Conservation (phyloP, 2,113 vertebrate genomes). For the Elaphurus davidianus region DNA sequence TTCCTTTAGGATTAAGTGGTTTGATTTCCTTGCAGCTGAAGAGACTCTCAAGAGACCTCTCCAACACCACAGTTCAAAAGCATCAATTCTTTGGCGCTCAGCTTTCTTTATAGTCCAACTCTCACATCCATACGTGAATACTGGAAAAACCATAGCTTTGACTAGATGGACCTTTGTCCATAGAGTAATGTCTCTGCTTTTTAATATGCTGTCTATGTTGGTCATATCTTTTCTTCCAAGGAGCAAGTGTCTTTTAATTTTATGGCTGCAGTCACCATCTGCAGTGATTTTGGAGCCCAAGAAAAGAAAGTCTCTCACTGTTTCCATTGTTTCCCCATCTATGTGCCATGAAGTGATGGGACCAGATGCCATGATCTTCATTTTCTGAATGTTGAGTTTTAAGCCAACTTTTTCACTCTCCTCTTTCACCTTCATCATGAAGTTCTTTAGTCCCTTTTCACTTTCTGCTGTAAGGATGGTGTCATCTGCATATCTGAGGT, state of each 20-base stretch:
- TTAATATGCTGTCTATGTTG: background rate
- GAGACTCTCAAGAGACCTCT: background rate
- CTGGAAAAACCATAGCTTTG: background rate
- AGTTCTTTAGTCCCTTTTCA: background rate
- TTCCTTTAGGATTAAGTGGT: background rate
- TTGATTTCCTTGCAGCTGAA: background rate
- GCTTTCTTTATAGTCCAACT: background rate
- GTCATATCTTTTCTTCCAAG: background rate
- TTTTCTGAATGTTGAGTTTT: background rate
- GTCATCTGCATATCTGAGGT: background rate
- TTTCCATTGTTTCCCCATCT: background rate
- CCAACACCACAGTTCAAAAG: background rate
- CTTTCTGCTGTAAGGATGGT: background rate
- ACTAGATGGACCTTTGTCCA: background rate
- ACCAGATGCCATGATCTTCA: background rate
- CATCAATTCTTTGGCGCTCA: background rate
- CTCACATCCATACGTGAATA: background rate
- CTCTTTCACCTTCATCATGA: background rate
- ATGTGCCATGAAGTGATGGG: background rate
- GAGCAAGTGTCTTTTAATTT: background rate
- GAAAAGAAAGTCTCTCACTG: background rate
- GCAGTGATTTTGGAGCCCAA: background rate
- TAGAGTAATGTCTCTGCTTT: background rate
- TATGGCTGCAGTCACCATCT: background rate
- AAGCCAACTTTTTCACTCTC: background rate